Evolutionary conservation across 2,888 invertebrate species (phyloP), one percentile per base, ranked within the genome.

Genomic region (Tricholauxania praeusta): DNA sequence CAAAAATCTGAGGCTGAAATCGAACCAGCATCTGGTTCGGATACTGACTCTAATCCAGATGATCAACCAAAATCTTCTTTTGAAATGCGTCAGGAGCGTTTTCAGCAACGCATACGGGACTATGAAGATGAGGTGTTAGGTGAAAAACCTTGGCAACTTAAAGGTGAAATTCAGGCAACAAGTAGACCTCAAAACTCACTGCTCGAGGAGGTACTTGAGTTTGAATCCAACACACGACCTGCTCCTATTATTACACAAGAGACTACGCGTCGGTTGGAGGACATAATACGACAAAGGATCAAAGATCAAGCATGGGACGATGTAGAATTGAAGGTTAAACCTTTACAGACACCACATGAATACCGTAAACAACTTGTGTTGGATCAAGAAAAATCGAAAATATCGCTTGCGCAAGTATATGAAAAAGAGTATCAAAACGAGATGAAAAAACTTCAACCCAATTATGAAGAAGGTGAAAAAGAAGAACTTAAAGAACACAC

Each of bases 221-320:
- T 96, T 88, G 97, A 98, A 83, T 89, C 94, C 32, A 93, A 93
- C 0, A 89, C 92, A 2, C 90, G 95, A 82, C 95, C 96, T 72
- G 94, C 97, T 3, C 98, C 98, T 2, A 90, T 96, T 0, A 96
- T 98, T 62, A 98, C 98, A 0, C 96, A 97, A 84, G 92, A 97
- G 85, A 95, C 96, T 0, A 96, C 96, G 1, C 82, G 93, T 6
- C 93, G 92, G 62, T 87, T 99, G 62, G 98, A 99, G 88, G 95
- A 96, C 78, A 91, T 98, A 15, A 96, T 99, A n/a, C 91, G 89
- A 77, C 95, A 94, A 83, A 90, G 99, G 81, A 95, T 99, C 51
- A 97, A 96, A 88, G 97, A 98, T 82, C 92, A 94, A 89, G 93
- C 93, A 0, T 99, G 95, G 93, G 98, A 99, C 85, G 97, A 98